A percentile compares a stretch with the other conserved stretches of the same genome.
Conservation (phyloP, 35 echinoderm and acorn worm species). For the Acanthaster planci region DNA sequence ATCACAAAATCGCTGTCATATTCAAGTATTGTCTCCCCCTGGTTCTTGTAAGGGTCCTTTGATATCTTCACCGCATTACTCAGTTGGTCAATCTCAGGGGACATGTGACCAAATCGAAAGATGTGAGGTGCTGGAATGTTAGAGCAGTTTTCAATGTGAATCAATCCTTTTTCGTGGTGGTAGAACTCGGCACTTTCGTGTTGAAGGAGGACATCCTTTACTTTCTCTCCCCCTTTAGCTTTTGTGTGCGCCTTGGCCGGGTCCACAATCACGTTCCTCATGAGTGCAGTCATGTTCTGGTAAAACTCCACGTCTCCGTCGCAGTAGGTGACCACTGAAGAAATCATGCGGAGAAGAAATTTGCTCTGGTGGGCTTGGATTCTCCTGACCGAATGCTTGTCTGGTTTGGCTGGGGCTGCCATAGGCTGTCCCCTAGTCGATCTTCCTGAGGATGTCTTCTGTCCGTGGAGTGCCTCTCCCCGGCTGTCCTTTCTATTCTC, state of each 20-base stretch:
- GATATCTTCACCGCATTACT: not conserved
- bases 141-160: not conserved
- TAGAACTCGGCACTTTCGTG: not conserved
- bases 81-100: not conserved
- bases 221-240: not conserved
- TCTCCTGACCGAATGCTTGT: not conserved
- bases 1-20: conserved; percentile 6
- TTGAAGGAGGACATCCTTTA: not conserved
- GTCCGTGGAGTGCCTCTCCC: too few species aligned
- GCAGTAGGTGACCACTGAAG: not conserved
- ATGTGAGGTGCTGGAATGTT: not conserved
- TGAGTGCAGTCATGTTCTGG: not conserved
- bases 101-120: not conserved
- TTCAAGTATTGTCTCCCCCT: not conserved
- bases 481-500: too few species aligned
- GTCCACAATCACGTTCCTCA: not conserved
- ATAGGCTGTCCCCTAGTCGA: too few species aligned
- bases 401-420: not conserved
- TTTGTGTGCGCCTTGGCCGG: not conserved
- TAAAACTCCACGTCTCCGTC: not conserved
- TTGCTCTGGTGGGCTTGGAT: not conserved
- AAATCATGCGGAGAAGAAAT: not conserved
- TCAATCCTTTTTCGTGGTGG: not conserved
- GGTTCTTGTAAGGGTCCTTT: not conserved
- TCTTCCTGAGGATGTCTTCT: too few species aligned